Conservation (phyloP, 2,888 invertebrate species). For the Ornithoptera alexandrae region DNA sequence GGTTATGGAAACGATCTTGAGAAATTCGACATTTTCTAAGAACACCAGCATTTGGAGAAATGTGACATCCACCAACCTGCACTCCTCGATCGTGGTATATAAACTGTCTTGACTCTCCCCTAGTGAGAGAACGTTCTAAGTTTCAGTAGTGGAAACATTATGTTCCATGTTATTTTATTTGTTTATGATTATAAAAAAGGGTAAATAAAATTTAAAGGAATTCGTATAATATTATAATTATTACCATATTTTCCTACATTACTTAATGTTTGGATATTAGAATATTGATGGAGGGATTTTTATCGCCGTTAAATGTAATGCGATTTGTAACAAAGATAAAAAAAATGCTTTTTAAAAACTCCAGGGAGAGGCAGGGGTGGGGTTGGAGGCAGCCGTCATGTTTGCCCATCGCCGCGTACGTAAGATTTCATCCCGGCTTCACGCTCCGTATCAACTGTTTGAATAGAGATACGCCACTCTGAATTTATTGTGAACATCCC, state of each 20-base stretch:
- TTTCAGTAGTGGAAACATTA: too few relatives aligned
- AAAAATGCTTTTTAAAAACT: constrained; percentile 16
- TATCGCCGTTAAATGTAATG: constrained; percentile 17
- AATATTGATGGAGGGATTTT: constrained; percentile 6
- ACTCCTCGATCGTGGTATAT: too few relatives aligned
- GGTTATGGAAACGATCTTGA: too few relatives aligned
- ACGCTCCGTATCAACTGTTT: constrained; percentile 74
- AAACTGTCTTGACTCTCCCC: too few relatives aligned
- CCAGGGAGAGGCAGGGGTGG: constrained; percentile 37
- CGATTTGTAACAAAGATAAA: constrained; percentile 26
- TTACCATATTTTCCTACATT: not conserved
- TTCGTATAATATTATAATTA: not conserved
- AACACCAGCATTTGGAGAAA: too few relatives aligned
- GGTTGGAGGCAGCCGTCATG: constrained; percentile 44
- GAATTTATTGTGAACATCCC: constrained; percentile 70
- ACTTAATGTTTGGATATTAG: not conserved
- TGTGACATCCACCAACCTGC: too few relatives aligned
- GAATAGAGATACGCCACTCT: constrained; percentile 75
- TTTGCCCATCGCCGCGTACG: constrained; percentile 67
- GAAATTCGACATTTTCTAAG: too few relatives aligned
- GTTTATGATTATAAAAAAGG: too few relatives aligned
- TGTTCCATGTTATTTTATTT: too few relatives aligned
- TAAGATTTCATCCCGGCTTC: constrained; percentile 66
- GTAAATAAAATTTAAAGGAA: too few relatives aligned
- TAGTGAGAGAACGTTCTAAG: too few relatives aligned